Base-by-base conservation (phyloP, 2,888 invertebrate genomes). In the Steinernema hermaphroditum region DNA sequence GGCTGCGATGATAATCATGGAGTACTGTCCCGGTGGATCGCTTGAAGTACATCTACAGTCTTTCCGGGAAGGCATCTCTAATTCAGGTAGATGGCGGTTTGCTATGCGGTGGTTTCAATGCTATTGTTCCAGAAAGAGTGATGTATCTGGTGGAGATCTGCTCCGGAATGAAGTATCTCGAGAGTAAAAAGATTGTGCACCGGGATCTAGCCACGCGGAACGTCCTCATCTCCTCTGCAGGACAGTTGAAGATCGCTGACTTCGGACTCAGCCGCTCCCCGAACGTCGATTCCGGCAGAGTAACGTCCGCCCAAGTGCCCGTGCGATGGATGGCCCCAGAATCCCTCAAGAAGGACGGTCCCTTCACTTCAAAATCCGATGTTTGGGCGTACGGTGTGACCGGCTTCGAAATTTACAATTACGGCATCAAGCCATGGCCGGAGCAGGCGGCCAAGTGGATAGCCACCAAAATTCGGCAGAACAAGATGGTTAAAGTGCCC, bases 311-410 rank as follows among this genome's bases (percentile, higher is more conserved):
- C n/a, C 46, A 46, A 19, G 46, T 46, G 46, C 46, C 46, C n/a
- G 46, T 46, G 46, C 46, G 75, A 16, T 75, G 75, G 75, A 75
- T 75, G 75, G 75, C 75, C 12, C 75, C 75, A 0, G 75, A 75
- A 62, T 57, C 75, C 12, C 62, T 75, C 16, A 46, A 43, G 14
- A 41, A 54, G n/a, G 49, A 29, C 19, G 76, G 72, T 0, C 41
- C 34, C 19, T 75, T 72, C 44, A 44, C 70, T 12, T 41, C 43
- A 14, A 71, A 71, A 49, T 76, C 70, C 8, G 75, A 75, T 46
- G 68, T 75, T 1, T 75, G 75, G 75, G 19, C 72, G 1, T 76
- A 19, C 19, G 75, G 75, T 6, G 71, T 75, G 41, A 22, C 76
- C n/a, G 44, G 68, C 29, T 76, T 69, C 49, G 75, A 75, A 27